Percentiles rank a stretch among this genome's conserved stretches.
These are phyloP conservation scores for Lymantria dispar DNA, from an alignment of 2,888 invertebrate genomes.

Conservation along the genomic window DNA sequence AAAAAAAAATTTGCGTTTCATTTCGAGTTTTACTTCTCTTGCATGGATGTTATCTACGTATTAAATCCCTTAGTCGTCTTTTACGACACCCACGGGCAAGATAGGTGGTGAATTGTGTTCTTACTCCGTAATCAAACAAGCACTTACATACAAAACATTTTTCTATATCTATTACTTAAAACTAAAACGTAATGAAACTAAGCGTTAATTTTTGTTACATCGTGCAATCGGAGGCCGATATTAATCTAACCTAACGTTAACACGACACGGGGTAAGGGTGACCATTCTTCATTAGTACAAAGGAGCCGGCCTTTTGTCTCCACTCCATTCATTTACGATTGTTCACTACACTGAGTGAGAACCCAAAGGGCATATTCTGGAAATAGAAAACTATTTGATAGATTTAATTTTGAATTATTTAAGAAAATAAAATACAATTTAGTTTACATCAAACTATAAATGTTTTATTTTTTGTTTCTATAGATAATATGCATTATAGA, in stretches of 20 bases:
- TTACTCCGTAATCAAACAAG: too few species aligned
- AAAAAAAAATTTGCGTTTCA: too few species aligned
- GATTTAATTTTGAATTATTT: neutral
- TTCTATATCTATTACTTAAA: neutral
- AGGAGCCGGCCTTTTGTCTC: conserved; percentile 75
- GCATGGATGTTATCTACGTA: too few species aligned
- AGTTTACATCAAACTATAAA: too few species aligned
- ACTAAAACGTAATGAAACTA: conserved; percentile 12
- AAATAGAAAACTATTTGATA: conserved; percentile 1
- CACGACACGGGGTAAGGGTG: conserved; percentile 62
- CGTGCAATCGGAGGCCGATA: conserved; percentile 39
- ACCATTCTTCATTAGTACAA: conserved; percentile 81
- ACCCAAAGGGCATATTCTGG: conserved; percentile 48
- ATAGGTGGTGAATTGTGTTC: too few species aligned
- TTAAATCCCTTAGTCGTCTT: too few species aligned
- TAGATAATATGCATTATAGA: too few species aligned
- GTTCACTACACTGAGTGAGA: conserved; percentile 63
- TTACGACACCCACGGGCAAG: too few species aligned
- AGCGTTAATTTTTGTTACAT: conserved; percentile 32
- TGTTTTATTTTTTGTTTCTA: too few species aligned
- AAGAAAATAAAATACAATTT: too few species aligned
- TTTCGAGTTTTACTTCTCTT: too few species aligned
- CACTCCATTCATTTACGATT: conserved; percentile 74
- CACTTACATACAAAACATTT: too few species aligned
- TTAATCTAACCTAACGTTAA: conserved; percentile 72